Percentiles rank a stretch among this genome's conserved stretches.
Evolutionary conservation across 2,888 invertebrate genomes (phyloP).

Genomic region (Stenolophus ochropezus): DNA sequence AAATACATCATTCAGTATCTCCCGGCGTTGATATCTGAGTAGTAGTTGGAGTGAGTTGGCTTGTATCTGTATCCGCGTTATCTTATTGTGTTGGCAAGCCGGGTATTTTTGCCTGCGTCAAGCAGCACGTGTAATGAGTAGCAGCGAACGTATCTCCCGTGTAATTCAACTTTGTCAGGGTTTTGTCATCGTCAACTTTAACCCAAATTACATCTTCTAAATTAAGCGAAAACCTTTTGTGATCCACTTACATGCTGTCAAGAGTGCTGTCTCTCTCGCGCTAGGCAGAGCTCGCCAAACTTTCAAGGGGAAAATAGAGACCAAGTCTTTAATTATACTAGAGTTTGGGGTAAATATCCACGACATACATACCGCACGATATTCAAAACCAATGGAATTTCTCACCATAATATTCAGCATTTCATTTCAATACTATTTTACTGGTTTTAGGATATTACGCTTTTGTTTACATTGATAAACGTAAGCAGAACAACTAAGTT

Average conservation of each 20-base stretch:
- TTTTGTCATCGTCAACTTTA: slow-evolving; percentile 45
- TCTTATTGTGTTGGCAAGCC: neutral
- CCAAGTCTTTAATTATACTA: neutral
- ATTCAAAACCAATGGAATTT: no score
- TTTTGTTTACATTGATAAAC: no score
- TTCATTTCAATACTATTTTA: no score
- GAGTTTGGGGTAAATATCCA: neutral
- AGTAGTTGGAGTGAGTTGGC: neutral
- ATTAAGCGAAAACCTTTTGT: slow-evolving; percentile 45
- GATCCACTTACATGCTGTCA: slow-evolving; percentile 42
- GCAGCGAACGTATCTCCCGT: slow-evolving; percentile 22
- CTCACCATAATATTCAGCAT: no score
- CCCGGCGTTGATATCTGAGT: neutral
- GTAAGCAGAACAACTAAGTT: no score
- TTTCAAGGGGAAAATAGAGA: neutral
- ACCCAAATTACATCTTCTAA: slow-evolving; percentile 44
- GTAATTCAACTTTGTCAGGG: slow-evolving; percentile 42
- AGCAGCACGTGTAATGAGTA: slow-evolving; percentile 30
- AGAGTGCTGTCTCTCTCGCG: neutral
- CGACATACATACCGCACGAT: no score
- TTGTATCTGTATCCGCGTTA: neutral
- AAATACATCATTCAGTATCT: neutral
- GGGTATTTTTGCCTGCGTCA: slow-evolving; percentile 28
- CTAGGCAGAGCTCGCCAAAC: neutral
- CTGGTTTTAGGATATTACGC: no score